Evolutionary conservation across 2,888 invertebrate species (phyloP).

Genomic region (Melanostoma scalare): DNA sequence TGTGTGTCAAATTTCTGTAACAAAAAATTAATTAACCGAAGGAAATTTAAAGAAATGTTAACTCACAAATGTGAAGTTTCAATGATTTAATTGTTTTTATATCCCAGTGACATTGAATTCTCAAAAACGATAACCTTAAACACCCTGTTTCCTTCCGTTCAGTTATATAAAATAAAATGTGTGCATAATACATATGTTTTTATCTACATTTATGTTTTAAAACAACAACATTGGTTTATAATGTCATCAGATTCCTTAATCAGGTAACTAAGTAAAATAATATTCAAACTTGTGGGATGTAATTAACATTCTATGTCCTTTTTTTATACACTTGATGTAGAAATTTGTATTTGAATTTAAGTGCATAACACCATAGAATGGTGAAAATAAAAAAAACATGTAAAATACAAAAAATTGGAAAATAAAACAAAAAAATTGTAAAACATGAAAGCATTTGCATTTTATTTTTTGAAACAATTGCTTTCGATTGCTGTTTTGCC

Average conservation of each 20-base stretch:
- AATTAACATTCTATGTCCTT: conserved; percentile 53
- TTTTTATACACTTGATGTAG: conserved; percentile 69
- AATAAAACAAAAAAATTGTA: conserved; percentile 73
- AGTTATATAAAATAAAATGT: conserved; percentile 31
- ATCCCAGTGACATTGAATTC: neutral
- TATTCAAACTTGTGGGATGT: conserved; percentile 49
- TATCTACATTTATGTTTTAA: conserved; percentile 46
- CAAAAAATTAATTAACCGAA: conserved; percentile 47
- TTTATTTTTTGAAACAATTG: conserved; percentile 6
- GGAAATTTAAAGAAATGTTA: conserved; percentile 26
- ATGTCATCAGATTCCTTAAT: conserved; percentile 49
- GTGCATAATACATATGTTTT: conserved; percentile 55
- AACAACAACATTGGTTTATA: conserved; percentile 59
- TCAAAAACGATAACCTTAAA: conserved; percentile 10
- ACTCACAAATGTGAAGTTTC: no score
- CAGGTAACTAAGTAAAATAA: conserved; percentile 45
- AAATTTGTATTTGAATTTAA: conserved; percentile 70
- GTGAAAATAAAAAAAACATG: conserved; percentile 66
- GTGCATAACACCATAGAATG: conserved; percentile 69
- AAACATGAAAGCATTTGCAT: conserved; percentile 34
- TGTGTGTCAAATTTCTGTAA: conserved; percentile 55
- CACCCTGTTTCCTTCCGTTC: conserved; percentile 8
- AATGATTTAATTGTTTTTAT: no score
- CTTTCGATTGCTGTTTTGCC: neutral
- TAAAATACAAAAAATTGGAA: conserved; percentile 70